These are phyloP conservation scores for Drosophila azteca DNA, from an alignment of 1,140 invertebrate genomes.

Conservation along the genomic window DNA sequence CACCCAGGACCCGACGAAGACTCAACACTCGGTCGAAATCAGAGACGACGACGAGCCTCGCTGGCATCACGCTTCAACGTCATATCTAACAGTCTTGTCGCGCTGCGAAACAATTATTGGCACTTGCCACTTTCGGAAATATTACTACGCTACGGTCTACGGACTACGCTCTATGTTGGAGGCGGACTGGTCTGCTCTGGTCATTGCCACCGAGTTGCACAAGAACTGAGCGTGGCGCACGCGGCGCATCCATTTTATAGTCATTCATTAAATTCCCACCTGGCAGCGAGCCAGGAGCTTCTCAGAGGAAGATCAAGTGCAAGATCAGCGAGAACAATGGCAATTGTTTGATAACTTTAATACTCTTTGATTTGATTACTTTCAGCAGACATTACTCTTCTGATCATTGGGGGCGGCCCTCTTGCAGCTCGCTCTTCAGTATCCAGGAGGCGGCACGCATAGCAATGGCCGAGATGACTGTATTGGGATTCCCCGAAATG, in stretches of 20 bases:
- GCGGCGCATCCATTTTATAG: conserved; percentile 25
- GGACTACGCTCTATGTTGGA: neutral
- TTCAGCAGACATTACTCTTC: conserved; percentile 6
- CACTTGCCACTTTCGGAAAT: conserved; percentile 4
- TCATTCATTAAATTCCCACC: conserved; percentile 45
- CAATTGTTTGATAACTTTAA: neutral
- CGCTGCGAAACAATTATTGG: conserved; percentile 2
- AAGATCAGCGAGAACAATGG: conserved; percentile 30
- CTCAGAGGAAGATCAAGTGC: conserved; percentile 34
- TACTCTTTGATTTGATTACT: neutral
- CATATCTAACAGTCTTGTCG: neutral
- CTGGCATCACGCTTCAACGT: neutral
- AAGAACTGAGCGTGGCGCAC: conserved; percentile 39
- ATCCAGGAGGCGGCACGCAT: conserved; percentile 87
- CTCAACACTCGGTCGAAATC: conserved; percentile 22
- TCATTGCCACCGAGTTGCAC: conserved; percentile 22
- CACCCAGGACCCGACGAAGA: conserved; percentile 10
- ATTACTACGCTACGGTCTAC: conserved; percentile 12
- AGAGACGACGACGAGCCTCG: conserved; percentile 10
- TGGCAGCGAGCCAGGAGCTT: conserved; percentile 39
- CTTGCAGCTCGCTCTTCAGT: conserved; percentile 60
- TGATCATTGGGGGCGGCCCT: conserved; percentile 15
- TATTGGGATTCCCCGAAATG: conserved; percentile 88
- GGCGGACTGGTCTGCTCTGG: conserved; percentile 3
- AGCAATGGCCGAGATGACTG: conserved; percentile 87